A percentile compares a stretch with the other conserved stretches of the same genome.
Evolutionary conservation across 2,113 vertebrate genomes (phyloP).

Genomic region (Leptodactylus fuscus): DNA sequence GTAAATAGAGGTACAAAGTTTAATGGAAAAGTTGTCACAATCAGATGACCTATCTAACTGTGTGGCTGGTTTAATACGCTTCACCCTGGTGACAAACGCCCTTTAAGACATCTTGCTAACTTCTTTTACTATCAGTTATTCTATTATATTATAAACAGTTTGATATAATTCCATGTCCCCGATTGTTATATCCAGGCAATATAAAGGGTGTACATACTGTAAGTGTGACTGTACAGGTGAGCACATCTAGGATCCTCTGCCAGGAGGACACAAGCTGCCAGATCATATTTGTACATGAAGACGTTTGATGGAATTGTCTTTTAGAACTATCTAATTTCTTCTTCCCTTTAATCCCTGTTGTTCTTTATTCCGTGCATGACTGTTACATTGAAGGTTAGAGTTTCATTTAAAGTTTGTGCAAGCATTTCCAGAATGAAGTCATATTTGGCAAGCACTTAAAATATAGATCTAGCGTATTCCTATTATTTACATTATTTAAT

Average conservation of each 20-base stretch:
- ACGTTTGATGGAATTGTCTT: background rate
- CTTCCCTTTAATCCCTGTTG: background rate
- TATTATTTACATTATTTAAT: slow-evolving; percentile 50
- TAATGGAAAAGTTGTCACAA: too few species aligned
- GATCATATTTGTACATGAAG: background rate
- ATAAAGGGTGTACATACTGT: background rate
- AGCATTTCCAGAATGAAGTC: slow-evolving; percentile 31
- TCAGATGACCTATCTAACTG: too few species aligned
- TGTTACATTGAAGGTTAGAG: slow-evolving; percentile 28
- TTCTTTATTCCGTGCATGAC: background rate
- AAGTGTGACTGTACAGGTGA: too few species aligned
- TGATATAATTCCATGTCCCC: background rate
- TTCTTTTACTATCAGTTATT: too few species aligned
- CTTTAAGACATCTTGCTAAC: too few species aligned
- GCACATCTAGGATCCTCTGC: background rate
- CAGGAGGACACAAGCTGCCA: background rate
- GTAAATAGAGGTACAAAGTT: too few species aligned
- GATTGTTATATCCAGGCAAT: too few species aligned
- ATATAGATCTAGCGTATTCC: slow-evolving; percentile 44
- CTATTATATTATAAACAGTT: background rate
- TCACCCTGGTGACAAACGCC: too few species aligned
- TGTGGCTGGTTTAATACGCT: too few species aligned
- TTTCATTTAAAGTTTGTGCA: slow-evolving; percentile 41
- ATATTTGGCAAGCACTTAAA: slow-evolving; percentile 42
- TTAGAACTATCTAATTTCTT: background rate